Evolutionary conservation across 1,140 invertebrate species (phyloP).

Genomic region (Teleogryllus occipitalis): DNA sequence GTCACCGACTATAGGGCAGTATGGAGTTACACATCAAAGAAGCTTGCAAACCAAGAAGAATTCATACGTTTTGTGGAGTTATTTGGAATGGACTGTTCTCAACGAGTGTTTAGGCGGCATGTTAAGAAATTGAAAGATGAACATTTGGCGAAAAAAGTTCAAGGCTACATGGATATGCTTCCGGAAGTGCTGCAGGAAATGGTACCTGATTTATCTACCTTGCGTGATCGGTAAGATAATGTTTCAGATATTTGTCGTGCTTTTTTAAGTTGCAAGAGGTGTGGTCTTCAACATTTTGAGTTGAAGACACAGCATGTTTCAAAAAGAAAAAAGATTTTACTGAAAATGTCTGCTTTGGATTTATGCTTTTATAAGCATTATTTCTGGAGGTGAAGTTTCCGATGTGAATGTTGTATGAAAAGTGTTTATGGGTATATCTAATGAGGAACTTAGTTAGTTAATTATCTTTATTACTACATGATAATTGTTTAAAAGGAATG

Average conservation of each 20-base stretch:
- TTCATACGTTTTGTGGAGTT: slow-evolving; percentile 86
- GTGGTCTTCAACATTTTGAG: too few species aligned
- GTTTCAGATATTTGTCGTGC: slow-evolving; percentile 16
- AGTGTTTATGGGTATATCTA: too few species aligned
- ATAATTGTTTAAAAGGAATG: too few species aligned
- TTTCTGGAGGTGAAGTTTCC: too few species aligned
- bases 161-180: slow-evolving; percentile 71
- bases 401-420: too few species aligned
- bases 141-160: slow-evolving; percentile 68
- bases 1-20: slow-evolving; percentile 71
- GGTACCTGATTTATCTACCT: slow-evolving; percentile 67
- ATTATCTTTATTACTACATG: too few species aligned
- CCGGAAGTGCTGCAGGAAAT: slow-evolving; percentile 73
- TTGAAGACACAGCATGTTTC: too few species aligned
- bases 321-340: too few species aligned
- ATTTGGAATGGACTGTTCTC: slow-evolving; percentile 78
- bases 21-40: slow-evolving; percentile 80
- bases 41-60: slow-evolving; percentile 76
- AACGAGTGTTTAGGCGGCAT: slow-evolving; percentile 69
- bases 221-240: slow-evolving; percentile 57
- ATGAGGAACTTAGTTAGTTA: too few species aligned
- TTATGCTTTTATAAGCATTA: too few species aligned
- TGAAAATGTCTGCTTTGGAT: too few species aligned
- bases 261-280: neutral
- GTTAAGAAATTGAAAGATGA: slow-evolving; percentile 81